Evolutionary conservation across 2,888 invertebrate species (phyloP).

Genomic region (Petrolisthes manimaculis): DNA sequence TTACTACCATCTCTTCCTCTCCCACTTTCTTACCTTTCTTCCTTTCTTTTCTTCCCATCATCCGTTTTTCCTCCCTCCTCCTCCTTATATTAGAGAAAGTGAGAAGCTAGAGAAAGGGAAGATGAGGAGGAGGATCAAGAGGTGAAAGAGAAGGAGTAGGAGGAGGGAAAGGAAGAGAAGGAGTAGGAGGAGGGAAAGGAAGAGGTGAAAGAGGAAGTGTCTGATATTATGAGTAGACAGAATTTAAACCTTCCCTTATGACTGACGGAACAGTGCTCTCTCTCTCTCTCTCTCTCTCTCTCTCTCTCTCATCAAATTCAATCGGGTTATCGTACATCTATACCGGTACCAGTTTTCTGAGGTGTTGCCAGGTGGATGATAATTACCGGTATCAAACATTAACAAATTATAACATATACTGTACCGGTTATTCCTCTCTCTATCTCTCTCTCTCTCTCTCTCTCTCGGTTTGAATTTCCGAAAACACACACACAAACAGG

Average conservation of each 20-base stretch:
- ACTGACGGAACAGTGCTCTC: constrained; percentile 3
- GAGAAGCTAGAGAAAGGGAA: constrained; percentile 8
- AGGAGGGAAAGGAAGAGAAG: neutral
- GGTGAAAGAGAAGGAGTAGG: neutral
- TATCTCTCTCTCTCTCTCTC: no score
- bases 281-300: neutral
- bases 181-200: neutral
- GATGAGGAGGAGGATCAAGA: no score
- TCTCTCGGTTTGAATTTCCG: no score
- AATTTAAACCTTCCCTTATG: neutral
- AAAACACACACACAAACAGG: no score
- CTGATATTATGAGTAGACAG: no score
- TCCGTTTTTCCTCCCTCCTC: neutral
- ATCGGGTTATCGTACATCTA: neutral
- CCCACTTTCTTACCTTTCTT: neutral
- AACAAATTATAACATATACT: no score
- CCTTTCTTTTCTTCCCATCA: neutral
- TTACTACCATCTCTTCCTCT: neutral
- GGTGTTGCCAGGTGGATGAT: no score
- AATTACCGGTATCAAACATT: no score
- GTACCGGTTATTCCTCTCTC: no score
- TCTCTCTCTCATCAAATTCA: neutral
- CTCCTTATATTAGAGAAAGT: constrained; percentile 7
- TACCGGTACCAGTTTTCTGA: no score
- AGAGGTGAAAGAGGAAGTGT: neutral